phyloP scores from a whole-genome alignment of 2,888 invertebrate species.

The Chironomus tentans region DNA sequence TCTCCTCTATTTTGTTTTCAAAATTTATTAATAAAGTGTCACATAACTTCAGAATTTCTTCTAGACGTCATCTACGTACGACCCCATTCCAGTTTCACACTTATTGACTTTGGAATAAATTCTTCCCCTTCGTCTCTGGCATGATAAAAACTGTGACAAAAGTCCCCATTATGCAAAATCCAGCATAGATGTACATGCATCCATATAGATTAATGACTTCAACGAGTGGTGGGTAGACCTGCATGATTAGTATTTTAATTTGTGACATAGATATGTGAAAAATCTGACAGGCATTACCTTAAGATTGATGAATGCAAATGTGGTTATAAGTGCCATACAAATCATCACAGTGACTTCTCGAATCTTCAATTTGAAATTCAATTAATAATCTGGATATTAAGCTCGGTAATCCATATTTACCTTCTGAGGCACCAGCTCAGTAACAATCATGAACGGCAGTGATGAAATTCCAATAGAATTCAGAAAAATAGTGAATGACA shows the following conservation, averaged over 20 bases:
- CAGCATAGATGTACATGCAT: constrained; percentile 28
- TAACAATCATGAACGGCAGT: constrained; percentile 29
- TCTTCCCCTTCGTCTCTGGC: constrained; percentile 28
- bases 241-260: too few relatives aligned
- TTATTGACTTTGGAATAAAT: background rate
- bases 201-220: constrained; percentile 26
- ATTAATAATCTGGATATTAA: too few relatives aligned
- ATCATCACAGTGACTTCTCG: constrained; percentile 26
- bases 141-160: constrained; percentile 24
- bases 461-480: constrained; percentile 29
- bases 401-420: constrained; percentile 25
- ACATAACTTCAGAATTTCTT: too few relatives aligned
- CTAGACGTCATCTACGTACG: too few relatives aligned
- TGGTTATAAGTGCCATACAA: constrained; percentile 28
- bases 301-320: constrained; percentile 28
- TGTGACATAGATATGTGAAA: too few relatives aligned
- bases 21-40: too few relatives aligned
- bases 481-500: constrained; percentile 29
- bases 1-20: too few relatives aligned
- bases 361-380: background rate
- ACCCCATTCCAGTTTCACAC: too few relatives aligned
- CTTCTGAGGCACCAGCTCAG: constrained; percentile 30
- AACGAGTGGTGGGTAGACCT: constrained; percentile 27
- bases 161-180: constrained; percentile 23
- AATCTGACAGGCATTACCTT: constrained; percentile 6